These are phyloP conservation scores for Tenthredo distinguenda DNA, from an alignment of 2,888 invertebrate species.

Conservation along the genomic window DNA sequence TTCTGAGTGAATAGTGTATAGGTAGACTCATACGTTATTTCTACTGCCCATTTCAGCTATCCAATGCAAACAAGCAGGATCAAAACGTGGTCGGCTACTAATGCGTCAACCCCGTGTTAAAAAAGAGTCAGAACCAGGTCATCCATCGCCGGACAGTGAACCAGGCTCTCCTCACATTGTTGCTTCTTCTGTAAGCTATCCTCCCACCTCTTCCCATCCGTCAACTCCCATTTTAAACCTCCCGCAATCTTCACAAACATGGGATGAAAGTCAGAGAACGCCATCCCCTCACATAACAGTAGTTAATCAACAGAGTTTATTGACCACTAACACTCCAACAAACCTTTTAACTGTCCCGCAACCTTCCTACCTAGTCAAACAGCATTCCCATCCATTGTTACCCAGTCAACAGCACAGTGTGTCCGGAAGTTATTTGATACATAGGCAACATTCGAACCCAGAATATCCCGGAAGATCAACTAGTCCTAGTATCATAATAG, in stretches of 20 bases:
- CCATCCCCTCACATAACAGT: slow-evolving; percentile 57
- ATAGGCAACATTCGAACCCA: slow-evolving; percentile 81
- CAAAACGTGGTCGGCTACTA: slow-evolving; percentile 83
- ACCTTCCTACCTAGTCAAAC: slow-evolving; percentile 82
- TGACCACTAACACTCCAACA: slow-evolving; percentile 79
- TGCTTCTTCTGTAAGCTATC: slow-evolving; percentile 71
- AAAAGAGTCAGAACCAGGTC: slow-evolving; percentile 81
- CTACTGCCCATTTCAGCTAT: slow-evolving; percentile 58
- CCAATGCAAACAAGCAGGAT: slow-evolving; percentile 77
- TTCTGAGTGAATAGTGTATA: slow-evolving; percentile 41
- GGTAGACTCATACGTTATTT: slow-evolving; percentile 47
- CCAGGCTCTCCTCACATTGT: slow-evolving; percentile 70
- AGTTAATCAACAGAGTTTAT: slow-evolving; percentile 82
- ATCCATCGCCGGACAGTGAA: slow-evolving; percentile 76
- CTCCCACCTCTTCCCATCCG: slow-evolving; percentile 80
- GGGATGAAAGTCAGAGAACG: slow-evolving; percentile 62
- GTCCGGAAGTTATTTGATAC: slow-evolving; percentile 75
- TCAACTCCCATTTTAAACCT: slow-evolving; percentile 77
- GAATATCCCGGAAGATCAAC: slow-evolving; percentile 80
- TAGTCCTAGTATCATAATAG: slow-evolving; percentile 76
- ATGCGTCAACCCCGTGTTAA: slow-evolving; percentile 85
- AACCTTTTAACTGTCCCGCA: slow-evolving; percentile 82
- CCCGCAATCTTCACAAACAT: slow-evolving; percentile 64
- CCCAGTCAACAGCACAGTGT: slow-evolving; percentile 80
- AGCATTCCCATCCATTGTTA: slow-evolving; percentile 84